Base-by-base conservation (phyloP, 2,113 vertebrate species). In the Misgurnus anguillicaudatus region DNA sequence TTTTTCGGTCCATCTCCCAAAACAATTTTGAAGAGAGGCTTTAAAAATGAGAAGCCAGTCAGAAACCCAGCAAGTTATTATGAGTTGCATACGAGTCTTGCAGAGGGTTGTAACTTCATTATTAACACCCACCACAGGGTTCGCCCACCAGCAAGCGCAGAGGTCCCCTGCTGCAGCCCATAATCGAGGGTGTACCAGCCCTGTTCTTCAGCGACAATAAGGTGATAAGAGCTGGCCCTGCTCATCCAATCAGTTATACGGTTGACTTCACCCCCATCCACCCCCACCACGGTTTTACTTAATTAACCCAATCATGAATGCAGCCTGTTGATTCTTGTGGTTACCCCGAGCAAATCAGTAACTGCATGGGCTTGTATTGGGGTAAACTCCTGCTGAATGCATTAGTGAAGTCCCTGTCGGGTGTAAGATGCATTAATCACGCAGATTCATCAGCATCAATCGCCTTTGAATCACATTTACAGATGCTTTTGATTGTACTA, bases 101-200 rank as follows among this genome's bases (percentile, higher is more conserved):
- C 68, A 79, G 58, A 64, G 72, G 58, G 85, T 73, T 77, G 82
- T 96, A 96, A 95, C 92, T 74, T 93, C 73, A 93, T 93, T 95
- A 88, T 96, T 86, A 90, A 92, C 90, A 81, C 90, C 92, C 93
- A 89, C 90, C 89, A 87, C 96, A 99, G 98, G 97, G 97, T 64
- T 99, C 98, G 87, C 98, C 98, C 87, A 98, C 98, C 93, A 98
- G 95, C 96, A 99, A 98, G 93, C 94, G 96, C 92, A 94, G 98
- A 96, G 96, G 97, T 82, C 98, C 94, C 89, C 95, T 96, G 91
- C 95, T 99, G 90, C 96, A 98, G 93, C 98, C 98, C 87, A 99
- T 99, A 92, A 98, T 99, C 89, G 98, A 99, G 93, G 98, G 97
- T 5, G 97, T 96, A 94, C 98, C 98, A 61, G 95, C 97, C 82